These are phyloP conservation scores for Ranitomeya variabilis DNA, from an alignment of 2,113 vertebrate species.

Conservation along the genomic window DNA sequence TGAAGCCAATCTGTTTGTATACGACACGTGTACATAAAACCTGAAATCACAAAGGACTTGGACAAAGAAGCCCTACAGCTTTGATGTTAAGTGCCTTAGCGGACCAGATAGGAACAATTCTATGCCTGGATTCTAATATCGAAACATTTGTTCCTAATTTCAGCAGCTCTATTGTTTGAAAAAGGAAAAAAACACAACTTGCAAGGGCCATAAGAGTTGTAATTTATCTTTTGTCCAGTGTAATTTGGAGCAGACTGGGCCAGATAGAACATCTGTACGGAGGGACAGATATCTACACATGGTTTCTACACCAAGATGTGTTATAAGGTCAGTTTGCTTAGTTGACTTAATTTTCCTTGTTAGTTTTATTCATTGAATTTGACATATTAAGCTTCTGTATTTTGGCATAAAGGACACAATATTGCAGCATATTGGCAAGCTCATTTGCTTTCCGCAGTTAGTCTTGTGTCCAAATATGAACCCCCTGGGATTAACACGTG, in stretches of 20 bases:
- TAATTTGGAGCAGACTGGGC: constrained; percentile 72
- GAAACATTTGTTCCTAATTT: constrained; percentile 76
- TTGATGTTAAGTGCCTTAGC: constrained; percentile 70
- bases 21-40: constrained; percentile 55
- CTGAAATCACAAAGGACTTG: constrained; percentile 61
- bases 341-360: constrained; percentile 77
- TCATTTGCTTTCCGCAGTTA: constrained; percentile 96
- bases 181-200: constrained; percentile 58
- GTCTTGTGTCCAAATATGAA: constrained; percentile 89
- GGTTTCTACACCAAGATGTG: constrained; percentile 66
- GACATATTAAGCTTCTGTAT: constrained; percentile 95
- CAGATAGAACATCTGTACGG: constrained; percentile 75
- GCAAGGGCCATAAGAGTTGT: constrained; percentile 66
- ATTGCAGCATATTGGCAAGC: constrained; percentile 98
- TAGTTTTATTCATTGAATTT: constrained; percentile 91
- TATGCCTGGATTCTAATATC: constrained; percentile 58
- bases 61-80: constrained; percentile 63
- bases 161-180: constrained; percentile 74
- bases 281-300: constrained; percentile 63
- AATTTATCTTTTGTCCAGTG: constrained; percentile 76
- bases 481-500: constrained; percentile 93
- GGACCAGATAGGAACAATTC: constrained; percentile 62
- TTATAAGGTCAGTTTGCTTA: constrained; percentile 75
- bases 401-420: constrained; percentile 95
- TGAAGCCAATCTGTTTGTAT: constrained; percentile 37